phyloP scores from a whole-genome alignment of 2,113 vertebrate genomes.

The Etia nguti region DNA sequence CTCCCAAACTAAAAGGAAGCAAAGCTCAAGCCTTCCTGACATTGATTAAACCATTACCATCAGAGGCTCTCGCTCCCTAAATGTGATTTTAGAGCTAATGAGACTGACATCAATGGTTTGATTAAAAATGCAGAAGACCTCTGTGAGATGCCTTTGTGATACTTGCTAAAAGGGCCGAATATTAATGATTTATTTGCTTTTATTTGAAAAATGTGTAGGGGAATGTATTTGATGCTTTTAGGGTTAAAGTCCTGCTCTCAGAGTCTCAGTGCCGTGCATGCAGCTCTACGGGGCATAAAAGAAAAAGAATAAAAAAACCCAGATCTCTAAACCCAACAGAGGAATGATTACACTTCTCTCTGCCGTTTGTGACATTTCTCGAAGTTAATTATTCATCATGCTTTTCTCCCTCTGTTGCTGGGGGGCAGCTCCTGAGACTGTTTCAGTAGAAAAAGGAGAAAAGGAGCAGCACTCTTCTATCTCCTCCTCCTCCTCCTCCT shows the following conservation, averaged over 20 bases:
- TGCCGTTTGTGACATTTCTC: constrained; percentile 69
- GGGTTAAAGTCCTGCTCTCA: constrained; percentile 20
- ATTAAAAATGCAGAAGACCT: constrained; percentile 54
- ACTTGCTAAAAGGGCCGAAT: constrained; percentile 52
- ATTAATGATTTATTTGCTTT: constrained; percentile 71
- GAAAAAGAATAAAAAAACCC: constrained; percentile 10
- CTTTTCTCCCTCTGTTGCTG: constrained; percentile 66
- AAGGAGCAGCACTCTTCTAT: constrained; percentile 35
- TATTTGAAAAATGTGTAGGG: constrained; percentile 60
- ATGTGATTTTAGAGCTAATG: constrained; percentile 60
- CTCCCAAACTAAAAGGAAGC: background rate
- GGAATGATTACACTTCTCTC: constrained; percentile 63
- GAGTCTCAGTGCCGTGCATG: background rate
- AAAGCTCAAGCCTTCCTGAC: constrained; percentile 12
- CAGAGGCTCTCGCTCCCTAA: constrained; percentile 26
- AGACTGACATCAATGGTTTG: constrained; percentile 48
- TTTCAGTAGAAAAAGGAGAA: constrained; percentile 32
- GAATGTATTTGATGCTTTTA: constrained; percentile 61
- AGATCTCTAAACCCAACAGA: constrained; percentile 57
- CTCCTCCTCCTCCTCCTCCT: constrained; percentile 41
- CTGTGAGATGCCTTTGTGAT: constrained; percentile 15
- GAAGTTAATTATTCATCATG: constrained; percentile 73
- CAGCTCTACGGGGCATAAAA: constrained; percentile 32
- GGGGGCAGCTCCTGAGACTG: constrained; percentile 56
- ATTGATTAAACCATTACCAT: constrained; percentile 47